These are phyloP conservation scores for Orthosia gracilis DNA, from an alignment of 2,888 invertebrate species.

Conservation along the genomic window DNA sequence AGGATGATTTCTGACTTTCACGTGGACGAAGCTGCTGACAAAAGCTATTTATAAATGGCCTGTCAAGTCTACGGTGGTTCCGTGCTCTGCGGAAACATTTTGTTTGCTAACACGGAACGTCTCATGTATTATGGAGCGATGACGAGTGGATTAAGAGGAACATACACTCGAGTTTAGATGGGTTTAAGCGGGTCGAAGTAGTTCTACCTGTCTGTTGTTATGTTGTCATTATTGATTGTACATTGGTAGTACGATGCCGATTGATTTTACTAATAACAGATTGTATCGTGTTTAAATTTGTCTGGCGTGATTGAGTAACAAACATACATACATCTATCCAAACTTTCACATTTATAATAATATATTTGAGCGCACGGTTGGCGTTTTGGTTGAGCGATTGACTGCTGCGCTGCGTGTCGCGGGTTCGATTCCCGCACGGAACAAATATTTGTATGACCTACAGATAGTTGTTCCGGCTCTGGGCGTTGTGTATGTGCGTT, in stretches of 20 bases:
- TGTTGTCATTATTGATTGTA: neutral
- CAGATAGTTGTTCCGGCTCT: too few species aligned
- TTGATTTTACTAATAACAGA: neutral
- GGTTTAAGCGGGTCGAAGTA: neutral
- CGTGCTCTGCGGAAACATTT: neutral
- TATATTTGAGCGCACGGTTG: too few species aligned
- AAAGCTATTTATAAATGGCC: neutral
- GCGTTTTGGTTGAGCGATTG: too few species aligned
- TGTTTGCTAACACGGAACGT: constrained; percentile 27
- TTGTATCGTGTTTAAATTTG: constrained; percentile 1
- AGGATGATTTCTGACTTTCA: too few species aligned
- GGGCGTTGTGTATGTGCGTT: too few species aligned
- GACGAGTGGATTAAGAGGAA: constrained; percentile 44
- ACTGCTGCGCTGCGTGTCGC: too few species aligned
- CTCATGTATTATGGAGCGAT: constrained; percentile 59
- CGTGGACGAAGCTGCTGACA: too few species aligned
- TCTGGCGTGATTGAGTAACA: too few species aligned
- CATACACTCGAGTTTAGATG: neutral
- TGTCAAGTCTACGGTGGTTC: neutral
- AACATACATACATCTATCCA: too few species aligned
- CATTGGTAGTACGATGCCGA: neutral
- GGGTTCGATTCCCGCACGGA: too few species aligned
- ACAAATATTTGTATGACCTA: too few species aligned
- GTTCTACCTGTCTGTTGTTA: neutral
- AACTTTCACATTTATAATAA: too few species aligned